phyloP scores from a whole-genome alignment of 2,113 vertebrate genomes.

The Elanus axillaris region DNA sequence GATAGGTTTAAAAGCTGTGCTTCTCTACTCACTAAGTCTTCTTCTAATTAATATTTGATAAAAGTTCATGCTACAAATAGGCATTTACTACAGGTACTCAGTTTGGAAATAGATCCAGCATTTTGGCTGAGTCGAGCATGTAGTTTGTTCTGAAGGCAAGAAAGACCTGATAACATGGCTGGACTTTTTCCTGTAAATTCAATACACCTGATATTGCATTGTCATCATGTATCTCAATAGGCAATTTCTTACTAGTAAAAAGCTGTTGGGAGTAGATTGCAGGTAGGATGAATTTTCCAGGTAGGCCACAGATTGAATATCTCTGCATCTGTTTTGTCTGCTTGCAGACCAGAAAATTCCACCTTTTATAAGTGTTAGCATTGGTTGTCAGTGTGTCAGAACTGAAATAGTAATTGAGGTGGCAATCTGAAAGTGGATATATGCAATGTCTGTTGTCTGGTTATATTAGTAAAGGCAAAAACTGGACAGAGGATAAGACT shows the following conservation, averaged over 20 bases:
- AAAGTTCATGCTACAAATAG: not conserved
- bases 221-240: not conserved
- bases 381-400: not conserved
- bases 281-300: not conserved
- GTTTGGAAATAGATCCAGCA: not conserved
- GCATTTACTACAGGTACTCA: not conserved
- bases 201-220: not conserved
- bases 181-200: not conserved
- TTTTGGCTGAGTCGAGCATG: not conserved
- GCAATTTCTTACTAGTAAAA: not conserved
- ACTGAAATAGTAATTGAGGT: not conserved
- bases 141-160: not conserved
- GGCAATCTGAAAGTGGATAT: not conserved
- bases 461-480: not conserved
- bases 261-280: not conserved
- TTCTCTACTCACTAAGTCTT: not conserved
- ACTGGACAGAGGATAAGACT: not conserved
- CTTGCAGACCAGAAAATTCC: not conserved
- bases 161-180: not conserved
- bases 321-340: not conserved
- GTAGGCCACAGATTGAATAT: not conserved
- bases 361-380: not conserved
- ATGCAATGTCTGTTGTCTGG: not conserved
- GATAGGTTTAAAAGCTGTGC: not conserved
- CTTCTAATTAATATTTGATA: not conserved